Evolutionary conservation across 2,888 invertebrate genomes (phyloP).

Genomic region (Clitarchus hookeri): DNA sequence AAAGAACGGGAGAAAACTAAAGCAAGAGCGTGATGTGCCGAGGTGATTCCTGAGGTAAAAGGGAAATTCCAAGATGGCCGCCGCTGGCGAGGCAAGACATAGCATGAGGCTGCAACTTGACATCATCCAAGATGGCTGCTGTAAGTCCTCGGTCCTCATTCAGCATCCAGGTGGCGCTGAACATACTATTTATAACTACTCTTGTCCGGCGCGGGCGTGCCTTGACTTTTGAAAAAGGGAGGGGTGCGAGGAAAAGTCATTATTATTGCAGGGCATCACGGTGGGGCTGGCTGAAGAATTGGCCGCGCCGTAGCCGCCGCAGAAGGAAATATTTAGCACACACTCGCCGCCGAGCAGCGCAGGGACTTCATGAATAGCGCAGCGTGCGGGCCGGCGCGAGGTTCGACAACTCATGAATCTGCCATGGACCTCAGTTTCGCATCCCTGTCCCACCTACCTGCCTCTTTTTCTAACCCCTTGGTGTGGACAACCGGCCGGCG

Average conservation of each 20-base stretch:
- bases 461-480: background rate
- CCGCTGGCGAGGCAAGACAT: too few species aligned
- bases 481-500: background rate
- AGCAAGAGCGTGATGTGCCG: too few species aligned
- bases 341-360: background rate
- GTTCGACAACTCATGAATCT: conserved; percentile 3
- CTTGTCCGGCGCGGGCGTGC: too few species aligned
- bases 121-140: too few species aligned
- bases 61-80: too few species aligned
- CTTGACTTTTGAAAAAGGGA: background rate
- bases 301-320: background rate
- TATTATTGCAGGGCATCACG: background rate
- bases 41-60: too few species aligned
- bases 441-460: background rate
- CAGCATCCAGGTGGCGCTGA: too few species aligned
- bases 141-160: too few species aligned
- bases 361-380: background rate
- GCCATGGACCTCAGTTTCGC: background rate
- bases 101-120: too few species aligned
- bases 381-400: background rate
- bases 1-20: too few species aligned
- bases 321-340: conserved; percentile 7
- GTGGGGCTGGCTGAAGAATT: conserved; percentile 3
- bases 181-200: too few species aligned
- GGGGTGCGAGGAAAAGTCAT: background rate